phyloP scores from a whole-genome alignment of 2,888 invertebrate genomes.

The Chaitophorus viminalis region DNA sequence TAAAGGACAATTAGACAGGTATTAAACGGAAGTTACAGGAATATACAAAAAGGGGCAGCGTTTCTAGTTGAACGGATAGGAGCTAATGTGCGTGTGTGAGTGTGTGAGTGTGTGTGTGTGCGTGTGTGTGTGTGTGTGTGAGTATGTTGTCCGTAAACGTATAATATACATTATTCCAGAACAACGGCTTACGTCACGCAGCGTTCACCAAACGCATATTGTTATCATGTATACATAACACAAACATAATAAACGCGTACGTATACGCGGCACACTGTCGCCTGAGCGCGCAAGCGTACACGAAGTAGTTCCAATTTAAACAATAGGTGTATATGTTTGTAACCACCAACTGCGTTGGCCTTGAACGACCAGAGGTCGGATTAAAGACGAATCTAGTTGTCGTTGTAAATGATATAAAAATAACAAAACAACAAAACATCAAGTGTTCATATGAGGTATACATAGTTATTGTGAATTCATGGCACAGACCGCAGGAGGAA shows the following conservation, averaged over 20 bases:
- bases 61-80: too few species aligned
- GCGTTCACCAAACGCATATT: slow-evolving; percentile 30
- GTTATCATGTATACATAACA: slow-evolving; percentile 9
- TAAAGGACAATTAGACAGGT: too few species aligned
- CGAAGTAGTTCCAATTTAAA: slow-evolving; percentile 48
- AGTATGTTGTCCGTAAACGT: neutral
- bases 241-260: neutral
- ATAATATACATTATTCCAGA: slow-evolving; percentile 3
- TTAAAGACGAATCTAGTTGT: slow-evolving; percentile 55
- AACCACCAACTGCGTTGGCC: slow-evolving; percentile 48
- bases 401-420: slow-evolving; percentile 13
- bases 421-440: neutral
- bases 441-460: neutral
- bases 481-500: slow-evolving; percentile 29
- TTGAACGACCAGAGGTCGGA: slow-evolving; percentile 59
- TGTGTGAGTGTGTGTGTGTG: neutral
- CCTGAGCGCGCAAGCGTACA: neutral
- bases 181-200: slow-evolving; percentile 34
- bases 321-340: slow-evolving; percentile 35
- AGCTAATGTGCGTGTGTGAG: too few species aligned
- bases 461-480: slow-evolving; percentile 15
- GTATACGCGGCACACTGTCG: neutral
- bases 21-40: too few species aligned
- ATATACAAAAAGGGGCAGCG: too few species aligned
- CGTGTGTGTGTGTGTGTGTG: too few species aligned